Evolutionary conservation across 2,113 vertebrate species (phyloP), one percentile per base, ranked within the genome.

Genomic region (Notechis scutatus): DNA sequence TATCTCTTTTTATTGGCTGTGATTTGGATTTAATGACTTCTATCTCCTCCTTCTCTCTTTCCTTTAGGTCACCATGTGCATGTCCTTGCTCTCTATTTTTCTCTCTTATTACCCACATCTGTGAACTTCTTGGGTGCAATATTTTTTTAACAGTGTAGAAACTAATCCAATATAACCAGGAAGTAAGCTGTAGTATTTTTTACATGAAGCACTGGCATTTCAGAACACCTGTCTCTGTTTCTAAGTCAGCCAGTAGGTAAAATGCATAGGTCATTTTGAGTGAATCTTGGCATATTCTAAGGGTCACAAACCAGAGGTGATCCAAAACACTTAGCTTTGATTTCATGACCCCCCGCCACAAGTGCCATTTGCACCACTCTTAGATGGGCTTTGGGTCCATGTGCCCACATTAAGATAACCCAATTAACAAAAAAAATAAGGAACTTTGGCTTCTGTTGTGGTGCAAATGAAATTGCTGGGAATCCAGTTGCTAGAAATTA

Each of bases 21-120:
- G 94, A 95, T 96, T 61, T 93, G 94, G 94, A 90, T 95, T 95
- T 97, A 96, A 97, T 95, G 93, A 91, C 87, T 95, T 94, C 69
- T 69, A 20, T 92, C 93, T 64, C 90, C 86, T 92, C 94, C 86
- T 94, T 69, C 34, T 91, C 93, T 52, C 45, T 87, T 94, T 93
- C 93, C 90, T 94, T 10, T 85, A 93, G 93, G 90, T 93, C 94
- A 94, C 89, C 12, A 55, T 92, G 47, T 24, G 61, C 95, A 88
- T 85, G 1, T 69, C 11, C 23, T 92, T 94, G 26, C 89, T 61
- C 56, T 96, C 23, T 94, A 89, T 10, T 94, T 93, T 93, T 91
- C 86, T 95, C 14, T 18, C 64, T 90, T 94, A 3, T 96, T 81
- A 91, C 92, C 81, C 93, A 91, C 93, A 92, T 92, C 94, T 95